These are phyloP conservation scores for Eucriotettix oculatus DNA, from an alignment of 2,888 invertebrate genomes.

Conservation along the genomic window DNA sequence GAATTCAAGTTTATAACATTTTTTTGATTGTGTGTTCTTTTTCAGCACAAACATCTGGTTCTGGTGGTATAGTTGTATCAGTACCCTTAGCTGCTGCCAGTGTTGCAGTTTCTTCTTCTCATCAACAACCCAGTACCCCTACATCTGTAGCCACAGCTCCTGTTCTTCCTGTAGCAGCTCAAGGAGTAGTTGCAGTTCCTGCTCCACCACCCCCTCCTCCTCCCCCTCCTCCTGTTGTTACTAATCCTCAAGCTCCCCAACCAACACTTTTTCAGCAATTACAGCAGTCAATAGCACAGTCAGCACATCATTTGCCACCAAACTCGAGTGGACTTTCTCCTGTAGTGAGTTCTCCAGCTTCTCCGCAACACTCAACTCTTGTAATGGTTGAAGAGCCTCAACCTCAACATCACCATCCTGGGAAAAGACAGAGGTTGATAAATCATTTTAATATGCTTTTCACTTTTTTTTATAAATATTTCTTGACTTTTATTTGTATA, in stretches of 20 bases:
- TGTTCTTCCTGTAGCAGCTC: neutral
- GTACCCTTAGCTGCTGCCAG: constrained; percentile 10
- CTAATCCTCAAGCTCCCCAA: neutral
- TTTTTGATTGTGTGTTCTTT: too few relatives aligned
- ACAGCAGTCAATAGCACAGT: constrained; percentile 1
- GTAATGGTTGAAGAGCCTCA: neutral
- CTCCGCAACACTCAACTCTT: neutral
- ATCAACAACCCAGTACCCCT: neutral
- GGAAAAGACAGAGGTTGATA: neutral
- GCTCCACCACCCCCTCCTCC: constrained; percentile 19
- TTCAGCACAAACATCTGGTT: too few relatives aligned
- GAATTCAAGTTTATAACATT: too few relatives aligned
- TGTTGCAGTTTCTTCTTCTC: neutral
- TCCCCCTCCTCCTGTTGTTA: constrained; percentile 16
- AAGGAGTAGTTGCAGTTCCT: neutral
- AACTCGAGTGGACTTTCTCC: neutral
- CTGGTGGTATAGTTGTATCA: constrained; percentile 7
- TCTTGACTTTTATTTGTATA: too few relatives aligned
- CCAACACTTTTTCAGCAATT: neutral
- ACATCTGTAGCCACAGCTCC: neutral
- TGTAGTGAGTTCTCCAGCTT: neutral
- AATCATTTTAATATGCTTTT: neutral
- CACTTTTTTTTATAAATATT: too few relatives aligned
- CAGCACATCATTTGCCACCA: neutral
- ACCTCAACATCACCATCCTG: neutral